Conservation (phyloP, 2,888 invertebrate genomes). For the Brenthis hecate region DNA sequence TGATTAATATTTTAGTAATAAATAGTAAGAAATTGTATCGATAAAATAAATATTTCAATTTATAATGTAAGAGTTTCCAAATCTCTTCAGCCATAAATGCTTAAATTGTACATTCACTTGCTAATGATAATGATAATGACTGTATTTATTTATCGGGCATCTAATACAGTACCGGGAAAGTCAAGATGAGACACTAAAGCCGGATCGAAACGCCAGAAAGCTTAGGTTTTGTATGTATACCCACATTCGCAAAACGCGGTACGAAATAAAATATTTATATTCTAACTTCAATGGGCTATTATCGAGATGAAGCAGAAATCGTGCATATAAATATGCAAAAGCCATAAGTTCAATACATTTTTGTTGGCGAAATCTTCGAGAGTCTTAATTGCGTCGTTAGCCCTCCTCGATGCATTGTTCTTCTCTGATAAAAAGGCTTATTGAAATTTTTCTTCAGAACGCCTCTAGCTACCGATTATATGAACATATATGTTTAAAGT, state of each 20-base stretch:
- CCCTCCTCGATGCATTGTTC: constrained; percentile 46
- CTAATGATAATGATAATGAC: constrained; percentile 18
- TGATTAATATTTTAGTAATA: too few species aligned
- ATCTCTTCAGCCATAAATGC: constrained; percentile 1
- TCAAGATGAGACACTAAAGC: too few species aligned
- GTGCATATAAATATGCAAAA: constrained; percentile 46
- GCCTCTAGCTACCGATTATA: constrained; percentile 36
- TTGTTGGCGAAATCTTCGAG: constrained; percentile 39
- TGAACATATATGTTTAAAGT: too few species aligned
- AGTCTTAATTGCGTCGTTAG: constrained; percentile 46
- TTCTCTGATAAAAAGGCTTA: constrained; percentile 40
- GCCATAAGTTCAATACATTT: constrained; percentile 42
- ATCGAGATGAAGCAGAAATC: constrained; percentile 30
- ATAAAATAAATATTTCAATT: constrained; percentile 9
- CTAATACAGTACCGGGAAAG: not conserved
- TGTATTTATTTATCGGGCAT: constrained; percentile 9
- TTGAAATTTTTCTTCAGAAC: constrained; percentile 41
- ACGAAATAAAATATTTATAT: constrained; percentile 34
- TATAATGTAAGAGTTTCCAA: not conserved
- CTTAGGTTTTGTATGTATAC: not conserved
- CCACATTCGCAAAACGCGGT: not conserved
- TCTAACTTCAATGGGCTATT: constrained; percentile 33
- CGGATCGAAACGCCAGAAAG: not conserved
- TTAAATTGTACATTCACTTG: constrained; percentile 1
- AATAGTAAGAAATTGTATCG: constrained; percentile 17